Conservation (phyloP, 1,140 invertebrate species). For the Euwallacea similis region DNA sequence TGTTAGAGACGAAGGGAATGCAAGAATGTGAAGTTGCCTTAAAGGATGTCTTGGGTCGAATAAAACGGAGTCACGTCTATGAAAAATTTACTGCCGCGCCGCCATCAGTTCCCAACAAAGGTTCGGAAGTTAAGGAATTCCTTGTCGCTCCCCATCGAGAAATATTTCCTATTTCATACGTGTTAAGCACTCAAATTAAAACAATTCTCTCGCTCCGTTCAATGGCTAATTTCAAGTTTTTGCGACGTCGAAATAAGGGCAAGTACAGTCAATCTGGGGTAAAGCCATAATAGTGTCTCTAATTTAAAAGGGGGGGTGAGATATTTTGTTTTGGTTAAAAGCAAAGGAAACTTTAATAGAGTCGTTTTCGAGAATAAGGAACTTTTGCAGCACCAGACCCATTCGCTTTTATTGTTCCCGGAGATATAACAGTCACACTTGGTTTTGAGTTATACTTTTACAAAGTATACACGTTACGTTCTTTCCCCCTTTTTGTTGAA, state of each 20-base stretch:
- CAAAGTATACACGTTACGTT: background rate
- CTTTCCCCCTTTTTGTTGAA: too few species aligned
- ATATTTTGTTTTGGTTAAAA: background rate
- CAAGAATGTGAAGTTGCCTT: slow-evolving; percentile 16
- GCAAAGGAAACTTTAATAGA: background rate
- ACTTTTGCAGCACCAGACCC: slow-evolving; percentile 1
- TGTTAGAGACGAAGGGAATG: background rate
- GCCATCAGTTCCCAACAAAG: slow-evolving; percentile 11
- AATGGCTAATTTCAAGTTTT: background rate
- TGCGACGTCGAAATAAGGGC: background rate
- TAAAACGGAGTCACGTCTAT: slow-evolving; percentile 37
- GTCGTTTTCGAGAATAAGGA: slow-evolving; percentile 1
- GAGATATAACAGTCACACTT: slow-evolving; percentile 2
- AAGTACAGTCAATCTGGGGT: background rate
- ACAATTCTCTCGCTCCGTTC: slow-evolving; percentile 16
- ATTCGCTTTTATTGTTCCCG: background rate
- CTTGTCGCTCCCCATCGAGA: background rate
- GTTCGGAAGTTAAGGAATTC: slow-evolving; percentile 8
- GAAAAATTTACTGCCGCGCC: slow-evolving; percentile 34
- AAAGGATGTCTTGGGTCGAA: slow-evolving; percentile 19
- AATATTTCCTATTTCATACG: slow-evolving; percentile 23
- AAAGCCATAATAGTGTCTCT: background rate
- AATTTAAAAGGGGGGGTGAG: background rate
- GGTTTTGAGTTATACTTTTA: background rate
- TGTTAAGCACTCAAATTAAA: slow-evolving; percentile 23